Base-by-base conservation (phyloP, 2,113 vertebrate species). In the Platichthys flesus region DNA sequence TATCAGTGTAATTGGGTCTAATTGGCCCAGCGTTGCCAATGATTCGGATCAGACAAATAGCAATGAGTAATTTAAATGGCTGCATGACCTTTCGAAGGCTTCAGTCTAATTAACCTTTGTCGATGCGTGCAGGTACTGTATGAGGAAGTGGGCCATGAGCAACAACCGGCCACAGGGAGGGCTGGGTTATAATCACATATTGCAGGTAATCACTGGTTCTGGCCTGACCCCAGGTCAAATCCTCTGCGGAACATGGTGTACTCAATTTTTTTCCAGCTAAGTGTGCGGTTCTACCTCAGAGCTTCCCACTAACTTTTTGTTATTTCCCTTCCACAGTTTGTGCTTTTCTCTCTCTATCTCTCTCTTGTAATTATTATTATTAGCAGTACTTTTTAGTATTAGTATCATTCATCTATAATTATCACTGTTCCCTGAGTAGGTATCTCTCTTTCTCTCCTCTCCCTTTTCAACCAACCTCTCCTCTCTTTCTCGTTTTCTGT, bases 1-100 rank as follows among this genome's bases (percentile, higher is more conserved):
- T 73, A 88, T 86, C 79, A 60, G 35, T 55, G 75, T 92, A 95
- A 96, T 94, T 94, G 94, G 86, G 93, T 92, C 92, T 91, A 91
- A 93, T 89, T 94, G 89, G 93, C 90, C 85, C 81, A 89, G 82
- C 65, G 78, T 90, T 92, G 79, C 60, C 84, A 69, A 73, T 74
- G 88, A 91, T 94, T 93, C 74, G 71, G 7, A 13, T 93, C 92
- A 93, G 92, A 94, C 85, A 88, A 95, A 95, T 79, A 92, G 76
- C 42, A 65, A 72, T 71, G 88, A 85, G 72, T 86, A 55, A 79
- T 89, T 79, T 89, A 94, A 94, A 94, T 91, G 82, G 79, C 76
- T 62, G 18, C 15, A 40, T 93, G 82, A 88, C 85, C 90, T 94
- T 94, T 89, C 82, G 74, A 88, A 91, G 91, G 76, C 86, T 78